A percentile compares a stretch with the other conserved stretches of the same genome.
Conservation (phyloP, 1,140 invertebrate species). For the Platyura marginata region DNA sequence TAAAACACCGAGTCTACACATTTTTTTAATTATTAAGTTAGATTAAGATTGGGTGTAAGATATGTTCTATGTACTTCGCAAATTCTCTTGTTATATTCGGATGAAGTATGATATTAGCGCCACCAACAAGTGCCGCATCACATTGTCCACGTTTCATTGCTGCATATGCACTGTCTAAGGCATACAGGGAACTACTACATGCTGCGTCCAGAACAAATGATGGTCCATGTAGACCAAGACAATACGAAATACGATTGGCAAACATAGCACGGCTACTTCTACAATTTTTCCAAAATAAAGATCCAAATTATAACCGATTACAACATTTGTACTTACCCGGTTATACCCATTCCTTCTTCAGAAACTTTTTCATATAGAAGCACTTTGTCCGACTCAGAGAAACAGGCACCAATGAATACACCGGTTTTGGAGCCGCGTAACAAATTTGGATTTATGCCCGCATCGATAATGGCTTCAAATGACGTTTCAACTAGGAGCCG, state of each 20-base stretch:
- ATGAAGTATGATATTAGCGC: constrained; percentile 65
- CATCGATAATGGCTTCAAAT: constrained; percentile 26
- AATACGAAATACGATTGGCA: constrained; percentile 73
- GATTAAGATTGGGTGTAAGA: not conserved
- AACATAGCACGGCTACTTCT: constrained; percentile 79
- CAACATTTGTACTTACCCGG: constrained; percentile 31
- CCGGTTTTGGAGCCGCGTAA: constrained; percentile 52
- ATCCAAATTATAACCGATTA: not conserved
- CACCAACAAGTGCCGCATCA: constrained; percentile 76
- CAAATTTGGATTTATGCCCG: constrained; percentile 24
- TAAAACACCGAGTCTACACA: constrained; percentile 65
- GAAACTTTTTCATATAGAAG: constrained; percentile 46
- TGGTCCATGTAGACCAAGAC: constrained; percentile 48
- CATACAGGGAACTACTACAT: constrained; percentile 75
- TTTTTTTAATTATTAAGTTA: constrained; percentile 1
- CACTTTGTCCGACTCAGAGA: constrained; percentile 53
- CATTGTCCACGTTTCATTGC: constrained; percentile 58
- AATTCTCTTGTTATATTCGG: constrained; percentile 75
- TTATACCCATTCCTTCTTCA: constrained; percentile 39
- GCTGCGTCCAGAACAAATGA: constrained; percentile 75
- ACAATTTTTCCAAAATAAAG: not conserved
- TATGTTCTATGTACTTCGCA: constrained; percentile 26
- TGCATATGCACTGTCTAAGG: constrained; percentile 63
- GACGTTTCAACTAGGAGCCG: constrained; percentile 28
- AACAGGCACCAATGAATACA: constrained; percentile 57